Evolutionary conservation across 2,797 vertebrate genomes (phyloP).

Genomic region (Chaetophractus vellerosus): DNA sequence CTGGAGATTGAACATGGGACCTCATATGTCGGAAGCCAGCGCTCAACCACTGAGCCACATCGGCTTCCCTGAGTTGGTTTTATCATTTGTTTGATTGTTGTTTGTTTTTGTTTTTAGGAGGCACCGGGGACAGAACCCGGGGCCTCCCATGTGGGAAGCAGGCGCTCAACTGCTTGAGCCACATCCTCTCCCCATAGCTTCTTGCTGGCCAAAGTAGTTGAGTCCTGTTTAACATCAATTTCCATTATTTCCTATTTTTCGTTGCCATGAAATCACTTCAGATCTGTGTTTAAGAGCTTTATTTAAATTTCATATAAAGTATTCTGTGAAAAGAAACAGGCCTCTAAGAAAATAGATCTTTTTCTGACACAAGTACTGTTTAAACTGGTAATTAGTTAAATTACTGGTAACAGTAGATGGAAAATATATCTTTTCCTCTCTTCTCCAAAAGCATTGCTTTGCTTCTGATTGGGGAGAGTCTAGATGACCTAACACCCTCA

Average conservation of each 20-base stretch:
- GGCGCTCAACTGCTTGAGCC: no score
- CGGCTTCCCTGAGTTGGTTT: no score
- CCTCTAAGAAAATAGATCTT: not conserved
- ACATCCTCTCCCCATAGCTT: not conserved
- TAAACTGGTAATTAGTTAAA: not conserved
- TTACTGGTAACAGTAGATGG: not conserved
- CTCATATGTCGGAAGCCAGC: no score
- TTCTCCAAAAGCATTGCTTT: not conserved
- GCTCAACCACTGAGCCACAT: no score
- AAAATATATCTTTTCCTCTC: not conserved
- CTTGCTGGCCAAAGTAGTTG: conserved; percentile 25
- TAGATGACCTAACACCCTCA: not conserved
- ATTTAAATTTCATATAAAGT: conserved; percentile 45
- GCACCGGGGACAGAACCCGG: no score
- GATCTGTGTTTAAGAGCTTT: conserved; percentile 13
- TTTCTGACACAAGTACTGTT: not conserved
- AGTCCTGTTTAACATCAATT: conserved; percentile 13
- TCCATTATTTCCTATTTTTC: conserved; percentile 37
- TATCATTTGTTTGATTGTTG: no score
- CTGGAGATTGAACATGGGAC: no score
- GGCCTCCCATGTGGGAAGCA: no score
- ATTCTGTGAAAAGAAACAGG: conserved; percentile 28
- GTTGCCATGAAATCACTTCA: conserved; percentile 24
- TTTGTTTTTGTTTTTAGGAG: no score
- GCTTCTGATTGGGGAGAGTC: not conserved